These are phyloP conservation scores for Dicrurus megarhynchus DNA, from an alignment of 2,113 vertebrate species.

Conservation along the genomic window DNA sequence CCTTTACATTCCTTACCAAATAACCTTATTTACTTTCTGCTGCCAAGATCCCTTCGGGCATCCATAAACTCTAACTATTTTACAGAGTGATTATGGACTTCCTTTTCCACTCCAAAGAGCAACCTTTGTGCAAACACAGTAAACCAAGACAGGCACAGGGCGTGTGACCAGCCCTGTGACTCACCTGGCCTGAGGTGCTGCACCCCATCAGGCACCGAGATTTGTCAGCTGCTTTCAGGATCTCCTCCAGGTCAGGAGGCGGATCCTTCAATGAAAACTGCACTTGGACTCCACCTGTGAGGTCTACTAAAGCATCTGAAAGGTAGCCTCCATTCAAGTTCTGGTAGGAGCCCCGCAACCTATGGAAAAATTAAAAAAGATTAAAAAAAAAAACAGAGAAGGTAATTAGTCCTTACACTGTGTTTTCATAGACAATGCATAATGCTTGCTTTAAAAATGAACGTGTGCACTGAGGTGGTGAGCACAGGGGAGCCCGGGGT, in stretches of 20 bases:
- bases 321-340: conserved; percentile 80
- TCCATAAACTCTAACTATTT: not conserved
- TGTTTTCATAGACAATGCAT: not conserved
- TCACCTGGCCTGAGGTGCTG: conserved; percentile 74
- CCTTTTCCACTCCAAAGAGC: not conserved
- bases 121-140: not conserved
- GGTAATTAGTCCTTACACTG: not conserved
- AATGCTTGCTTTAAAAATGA: not conserved
- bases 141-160: not conserved
- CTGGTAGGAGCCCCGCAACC: conserved; percentile 86
- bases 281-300: conserved; percentile 87
- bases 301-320: conserved; percentile 85
- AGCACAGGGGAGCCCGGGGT: not conserved
- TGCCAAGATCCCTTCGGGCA: not conserved
- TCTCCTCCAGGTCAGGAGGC: conserved; percentile 65
- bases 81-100: not conserved
- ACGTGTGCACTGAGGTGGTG: not conserved
- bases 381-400: not conserved
- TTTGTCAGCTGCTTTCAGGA: conserved; percentile 72
- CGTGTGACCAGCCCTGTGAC: not conserved
- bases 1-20: not conserved
- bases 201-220: conserved; percentile 81
- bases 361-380: not conserved
- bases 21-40: not conserved
- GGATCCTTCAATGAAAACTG: conserved; percentile 51